These are phyloP conservation scores for Azemiops feae DNA, from an alignment of 2,113 vertebrate species.

Conservation along the genomic window DNA sequence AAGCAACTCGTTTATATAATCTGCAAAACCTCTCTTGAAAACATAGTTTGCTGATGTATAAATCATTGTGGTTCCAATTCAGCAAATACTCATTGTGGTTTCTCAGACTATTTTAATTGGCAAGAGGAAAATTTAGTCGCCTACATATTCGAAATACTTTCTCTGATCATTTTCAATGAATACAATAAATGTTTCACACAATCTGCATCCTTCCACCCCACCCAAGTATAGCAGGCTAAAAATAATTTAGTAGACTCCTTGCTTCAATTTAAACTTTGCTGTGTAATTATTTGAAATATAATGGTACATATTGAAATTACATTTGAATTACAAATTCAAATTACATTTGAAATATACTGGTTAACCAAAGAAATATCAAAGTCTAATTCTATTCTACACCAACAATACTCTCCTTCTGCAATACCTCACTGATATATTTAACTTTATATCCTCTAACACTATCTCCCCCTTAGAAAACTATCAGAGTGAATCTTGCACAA, in stretches of 20 bases:
- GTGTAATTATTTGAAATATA: neutral
- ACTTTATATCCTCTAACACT: neutral
- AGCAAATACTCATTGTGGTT: constrained; percentile 19
- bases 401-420: neutral
- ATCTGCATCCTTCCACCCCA: constrained; percentile 1
- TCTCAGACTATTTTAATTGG: constrained; percentile 10
- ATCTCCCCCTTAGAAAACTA: neutral
- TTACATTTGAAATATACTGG: neutral
- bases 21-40: constrained; percentile 37
- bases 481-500: neutral
- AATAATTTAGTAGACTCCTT: neutral
- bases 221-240: constrained; percentile 22
- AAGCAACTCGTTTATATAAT: constrained; percentile 27
- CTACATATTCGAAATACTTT: constrained; percentile 4
- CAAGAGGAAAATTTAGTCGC: neutral
- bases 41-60: constrained; percentile 12
- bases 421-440: neutral
- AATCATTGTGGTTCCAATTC: constrained; percentile 14
- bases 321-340: neutral
- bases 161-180: constrained; percentile 21
- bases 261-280: constrained; percentile 13
- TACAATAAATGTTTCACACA: constrained; percentile 11
- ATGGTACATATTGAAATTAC: neutral
- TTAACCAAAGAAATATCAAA: neutral
- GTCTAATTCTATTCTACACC: neutral